Percentiles rank a stretch among this genome's conserved stretches.
phyloP scores from a whole-genome alignment of 2,888 invertebrate species.

The Cremastinae sp. region DNA sequence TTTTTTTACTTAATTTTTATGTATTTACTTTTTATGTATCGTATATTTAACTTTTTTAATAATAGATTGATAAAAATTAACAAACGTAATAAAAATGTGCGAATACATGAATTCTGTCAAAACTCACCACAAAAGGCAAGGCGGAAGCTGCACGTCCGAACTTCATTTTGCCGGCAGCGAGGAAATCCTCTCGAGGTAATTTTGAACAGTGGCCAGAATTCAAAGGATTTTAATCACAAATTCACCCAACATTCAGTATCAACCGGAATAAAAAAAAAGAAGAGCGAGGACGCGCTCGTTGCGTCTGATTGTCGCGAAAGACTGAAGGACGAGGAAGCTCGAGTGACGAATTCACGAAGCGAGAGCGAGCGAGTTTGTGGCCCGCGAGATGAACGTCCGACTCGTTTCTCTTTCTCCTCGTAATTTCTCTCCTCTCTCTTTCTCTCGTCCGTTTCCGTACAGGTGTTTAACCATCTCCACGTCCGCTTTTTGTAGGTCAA shows the following conservation, averaged over 20 bases:
- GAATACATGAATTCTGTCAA: too few species aligned
- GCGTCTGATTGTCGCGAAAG: constrained; percentile 29
- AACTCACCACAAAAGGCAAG: constrained; percentile 47
- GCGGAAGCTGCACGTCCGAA: constrained; percentile 7
- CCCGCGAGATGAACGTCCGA: constrained; percentile 30
- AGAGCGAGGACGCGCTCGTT: constrained; percentile 23
- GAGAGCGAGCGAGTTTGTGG: constrained; percentile 46
- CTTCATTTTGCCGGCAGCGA: constrained; percentile 39
- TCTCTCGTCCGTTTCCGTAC: constrained; percentile 58
- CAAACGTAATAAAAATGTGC: too few species aligned
- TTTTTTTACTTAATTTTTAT: too few species aligned
- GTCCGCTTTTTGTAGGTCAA: constrained; percentile 70
- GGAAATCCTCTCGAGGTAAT: neutral
- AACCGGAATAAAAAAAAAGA: constrained; percentile 5
- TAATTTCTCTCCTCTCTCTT: constrained; percentile 26
- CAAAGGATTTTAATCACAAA: constrained; percentile 32
- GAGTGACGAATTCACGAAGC: constrained; percentile 37
- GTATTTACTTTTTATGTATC: too few species aligned
- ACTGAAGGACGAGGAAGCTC: constrained; percentile 37
- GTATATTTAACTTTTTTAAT: too few species aligned
- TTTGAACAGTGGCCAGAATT: constrained; percentile 6
- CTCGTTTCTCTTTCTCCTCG: constrained; percentile 43
- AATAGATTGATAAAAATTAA: too few species aligned
- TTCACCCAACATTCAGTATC: constrained; percentile 10
- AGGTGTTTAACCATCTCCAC: constrained; percentile 61